Evolutionary conservation across 1,140 invertebrate genomes (phyloP).

Genomic region (Drosophila ironensis): DNA sequence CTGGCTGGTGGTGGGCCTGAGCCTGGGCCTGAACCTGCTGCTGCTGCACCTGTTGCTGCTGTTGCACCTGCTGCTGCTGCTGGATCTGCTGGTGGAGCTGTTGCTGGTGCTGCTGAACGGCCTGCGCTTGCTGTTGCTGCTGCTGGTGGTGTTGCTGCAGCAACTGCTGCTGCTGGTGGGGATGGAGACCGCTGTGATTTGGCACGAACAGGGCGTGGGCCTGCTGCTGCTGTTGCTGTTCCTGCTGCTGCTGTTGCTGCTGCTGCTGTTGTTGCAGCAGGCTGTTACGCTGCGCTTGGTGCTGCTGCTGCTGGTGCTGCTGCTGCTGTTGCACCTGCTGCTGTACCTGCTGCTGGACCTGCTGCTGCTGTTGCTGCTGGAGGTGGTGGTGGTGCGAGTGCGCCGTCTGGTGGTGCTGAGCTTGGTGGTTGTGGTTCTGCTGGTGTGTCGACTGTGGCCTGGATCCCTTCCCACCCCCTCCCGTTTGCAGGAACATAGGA

Average conservation of each 20-base stretch:
- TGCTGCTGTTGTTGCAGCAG: slow-evolving; percentile 26
- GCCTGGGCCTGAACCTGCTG: slow-evolving; percentile 33
- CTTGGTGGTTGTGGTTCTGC: slow-evolving; percentile 61
- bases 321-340: slow-evolving; percentile 8
- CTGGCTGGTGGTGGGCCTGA: slow-evolving; percentile 34
- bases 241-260: slow-evolving; percentile 18
- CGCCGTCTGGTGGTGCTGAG: slow-evolving; percentile 59
- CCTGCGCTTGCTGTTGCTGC: slow-evolving; percentile 36
- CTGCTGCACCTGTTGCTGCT: slow-evolving; percentile 47
- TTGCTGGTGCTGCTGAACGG: slow-evolving; percentile 32
- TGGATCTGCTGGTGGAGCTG: slow-evolving; percentile 42
- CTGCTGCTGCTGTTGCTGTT: slow-evolving; percentile 28
- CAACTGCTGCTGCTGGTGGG: slow-evolving; percentile 44
- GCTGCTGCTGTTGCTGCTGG: slow-evolving; percentile 35
- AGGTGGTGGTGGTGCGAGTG: slow-evolving; percentile 60
- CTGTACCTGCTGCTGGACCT: slow-evolving; percentile 23
- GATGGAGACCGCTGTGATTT: slow-evolving; percentile 37
- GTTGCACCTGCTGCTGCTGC: slow-evolving; percentile 52
- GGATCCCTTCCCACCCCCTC: slow-evolving; percentile 82
- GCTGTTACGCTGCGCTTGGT: slow-evolving; percentile 3
- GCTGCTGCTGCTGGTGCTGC: slow-evolving; percentile 30
- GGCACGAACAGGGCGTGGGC: slow-evolving; percentile 53
- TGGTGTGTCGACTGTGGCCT: slow-evolving; percentile 75
- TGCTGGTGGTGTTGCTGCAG: slow-evolving; percentile 42
- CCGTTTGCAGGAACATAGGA: slow-evolving; percentile 79